Base-by-base conservation (phyloP, 2,888 invertebrate genomes). In the Odontothrips loti region DNA sequence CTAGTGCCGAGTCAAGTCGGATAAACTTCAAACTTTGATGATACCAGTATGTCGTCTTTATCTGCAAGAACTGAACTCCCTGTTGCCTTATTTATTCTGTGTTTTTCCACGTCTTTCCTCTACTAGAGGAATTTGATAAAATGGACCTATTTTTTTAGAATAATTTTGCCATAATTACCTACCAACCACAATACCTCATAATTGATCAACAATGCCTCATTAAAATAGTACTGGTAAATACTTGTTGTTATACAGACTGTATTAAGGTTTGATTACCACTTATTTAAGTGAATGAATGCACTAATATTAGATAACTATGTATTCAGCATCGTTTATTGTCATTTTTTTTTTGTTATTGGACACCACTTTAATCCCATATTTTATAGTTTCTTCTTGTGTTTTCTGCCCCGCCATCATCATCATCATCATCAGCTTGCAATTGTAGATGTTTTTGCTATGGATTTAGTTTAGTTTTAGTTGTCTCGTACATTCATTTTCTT, bases 1-100 rank as follows among this genome's bases (percentile, higher is more conserved):
- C 12, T 75, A 75, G 68, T 75, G 23, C 68, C 23, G 68, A 75
- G 68, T 27, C 27, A 27, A 75, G 68, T 27, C 23, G 68, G 68
- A 27, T 27, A 23, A 75, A 75, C 27, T 9, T 75, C 12, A 27
- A 75, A 27, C 68, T 58, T 20, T 20, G 17, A 23, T 75, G 68
- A 75, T 75, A 27, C 23, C 58, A 58, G 58, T 75, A 27, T 27
- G 68, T 75, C 68, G 23, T 75, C 68, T 75, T 75, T 27, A 75
- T 75, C 68, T 75, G 68, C 68, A 27, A 27, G 68, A 75, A 75
- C 68, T 75, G 68, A 75, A 75, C 68, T 75, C 68, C 68, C 68
- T 75, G 68, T 75, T 75, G 68, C 68, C 68, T 75, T 75, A 75
- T 75, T 75, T 75, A 75, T 75, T 75, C 68, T 75, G 68, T 75